Evolutionary conservation across 2,113 vertebrate genomes (phyloP).

Genomic region (Promerops cafer): DNA sequence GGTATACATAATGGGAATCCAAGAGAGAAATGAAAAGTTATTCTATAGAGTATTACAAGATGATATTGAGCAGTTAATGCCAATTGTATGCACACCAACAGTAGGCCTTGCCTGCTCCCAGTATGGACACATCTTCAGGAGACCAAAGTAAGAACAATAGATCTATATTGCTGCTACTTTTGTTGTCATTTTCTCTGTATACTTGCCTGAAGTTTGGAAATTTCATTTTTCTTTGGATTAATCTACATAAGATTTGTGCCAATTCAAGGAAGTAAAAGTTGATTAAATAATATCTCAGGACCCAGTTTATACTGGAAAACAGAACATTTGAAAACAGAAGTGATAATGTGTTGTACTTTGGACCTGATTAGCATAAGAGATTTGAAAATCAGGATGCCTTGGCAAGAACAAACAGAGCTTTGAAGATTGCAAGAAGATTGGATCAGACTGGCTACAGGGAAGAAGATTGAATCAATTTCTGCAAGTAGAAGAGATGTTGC

Average conservation of each 20-base stretch:
- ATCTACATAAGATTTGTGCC: not conserved
- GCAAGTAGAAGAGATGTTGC: too few relatives aligned
- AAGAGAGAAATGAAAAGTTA: conserved; percentile 92
- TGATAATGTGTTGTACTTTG: not conserved
- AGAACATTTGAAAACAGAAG: not conserved
- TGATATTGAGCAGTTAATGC: conserved; percentile 91
- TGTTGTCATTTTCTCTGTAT: not conserved
- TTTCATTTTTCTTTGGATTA: not conserved
- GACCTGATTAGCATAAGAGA: too few relatives aligned
- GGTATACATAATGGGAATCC: conserved; percentile 95
- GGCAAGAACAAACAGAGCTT: too few relatives aligned
- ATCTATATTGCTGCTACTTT: not conserved
- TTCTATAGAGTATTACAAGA: conserved; percentile 92
- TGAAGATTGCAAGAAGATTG: too few relatives aligned
- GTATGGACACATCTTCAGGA: conserved; percentile 94
- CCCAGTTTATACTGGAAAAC: not conserved
- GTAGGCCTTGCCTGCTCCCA: conserved; percentile 93
- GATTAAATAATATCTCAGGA: not conserved
- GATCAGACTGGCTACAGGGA: too few relatives aligned
- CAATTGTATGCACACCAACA: conserved; percentile 95
- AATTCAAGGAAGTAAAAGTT: not conserved
- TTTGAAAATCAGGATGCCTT: too few relatives aligned
- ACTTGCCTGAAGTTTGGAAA: not conserved
- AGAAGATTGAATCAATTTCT: too few relatives aligned
- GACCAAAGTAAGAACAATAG: conserved; percentile 84